phyloP scores from a whole-genome alignment of 2,888 invertebrate genomes.

The Zootermopsis nevadensis region DNA sequence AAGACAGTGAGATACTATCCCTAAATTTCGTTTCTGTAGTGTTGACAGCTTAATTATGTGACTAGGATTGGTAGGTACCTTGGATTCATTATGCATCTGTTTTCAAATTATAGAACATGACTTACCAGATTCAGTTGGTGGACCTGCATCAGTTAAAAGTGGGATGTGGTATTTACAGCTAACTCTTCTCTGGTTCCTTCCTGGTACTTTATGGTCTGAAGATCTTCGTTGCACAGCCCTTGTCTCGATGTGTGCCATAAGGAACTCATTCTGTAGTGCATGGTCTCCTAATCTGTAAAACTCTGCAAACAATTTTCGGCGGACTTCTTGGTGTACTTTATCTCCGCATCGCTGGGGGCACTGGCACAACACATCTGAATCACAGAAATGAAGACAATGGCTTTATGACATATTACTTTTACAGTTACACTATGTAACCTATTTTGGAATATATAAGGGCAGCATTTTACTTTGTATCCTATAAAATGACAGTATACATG shows the following conservation, averaged over 20 bases:
- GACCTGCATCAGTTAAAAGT: slow-evolving; percentile 50
- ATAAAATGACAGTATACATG: background rate
- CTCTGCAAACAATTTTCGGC: slow-evolving; percentile 64
- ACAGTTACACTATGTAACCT: background rate
- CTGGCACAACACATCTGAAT: slow-evolving; percentile 65
- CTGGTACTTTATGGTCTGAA: slow-evolving; percentile 55
- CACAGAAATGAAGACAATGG: slow-evolving; percentile 15
- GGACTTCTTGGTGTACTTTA: slow-evolving; percentile 63
- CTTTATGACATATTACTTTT: background rate
- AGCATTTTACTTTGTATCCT: background rate
- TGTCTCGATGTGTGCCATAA: slow-evolving; percentile 66
- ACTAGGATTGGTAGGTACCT: too few species aligned
- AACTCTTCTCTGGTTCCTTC: slow-evolving; percentile 61
- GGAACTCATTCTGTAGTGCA: slow-evolving; percentile 65
- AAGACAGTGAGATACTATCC: too few species aligned
- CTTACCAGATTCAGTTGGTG: slow-evolving; percentile 37
- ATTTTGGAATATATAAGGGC: background rate
- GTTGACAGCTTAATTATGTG: too few species aligned
- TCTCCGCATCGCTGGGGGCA: slow-evolving; percentile 69
- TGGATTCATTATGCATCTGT: too few species aligned
- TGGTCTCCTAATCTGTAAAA: slow-evolving; percentile 66
- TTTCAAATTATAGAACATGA: too few species aligned
- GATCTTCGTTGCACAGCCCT: slow-evolving; percentile 60
- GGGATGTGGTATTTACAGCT: slow-evolving; percentile 68
- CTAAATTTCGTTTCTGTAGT: too few species aligned